A percentile compares a stretch with the other conserved stretches of the same genome.
Conservation (phyloP, 2,888 invertebrate species). For the Drosophila anceps region DNA sequence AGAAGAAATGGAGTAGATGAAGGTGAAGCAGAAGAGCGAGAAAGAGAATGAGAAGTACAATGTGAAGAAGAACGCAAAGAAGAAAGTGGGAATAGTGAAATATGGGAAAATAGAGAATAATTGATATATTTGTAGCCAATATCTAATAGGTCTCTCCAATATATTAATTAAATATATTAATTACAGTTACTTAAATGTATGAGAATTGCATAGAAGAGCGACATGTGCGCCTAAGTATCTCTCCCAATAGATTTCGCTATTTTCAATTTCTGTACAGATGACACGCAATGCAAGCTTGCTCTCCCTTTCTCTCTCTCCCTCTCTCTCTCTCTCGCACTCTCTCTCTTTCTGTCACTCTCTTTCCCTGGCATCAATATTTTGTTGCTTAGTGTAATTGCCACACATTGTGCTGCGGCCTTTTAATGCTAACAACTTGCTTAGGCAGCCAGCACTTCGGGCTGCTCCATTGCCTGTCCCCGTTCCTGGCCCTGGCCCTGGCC, state of each 20-base stretch:
- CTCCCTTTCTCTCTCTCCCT: neutral
- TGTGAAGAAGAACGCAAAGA: neutral
- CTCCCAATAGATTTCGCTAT: neutral
- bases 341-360: neutral
- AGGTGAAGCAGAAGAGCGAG: neutral
- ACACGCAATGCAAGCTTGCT: neutral
- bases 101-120: neutral
- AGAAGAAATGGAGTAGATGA: too few relatives aligned
- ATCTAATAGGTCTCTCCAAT: too few relatives aligned
- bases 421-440: conserved; percentile 79
- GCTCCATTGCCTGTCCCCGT: neutral
- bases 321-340: neutral
- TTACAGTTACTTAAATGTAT: neutral
- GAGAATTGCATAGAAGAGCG: neutral
- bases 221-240: neutral
- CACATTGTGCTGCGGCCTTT: conserved; percentile 64
- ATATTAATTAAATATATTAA: neutral
- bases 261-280: neutral
- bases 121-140: too few relatives aligned
- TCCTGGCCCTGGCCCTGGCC: neutral
- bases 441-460: conserved; percentile 28
- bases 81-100: too few relatives aligned
- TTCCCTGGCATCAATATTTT: neutral
- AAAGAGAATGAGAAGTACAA: neutral
- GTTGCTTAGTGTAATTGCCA: conserved; percentile 70